Base-by-base conservation (phyloP, 2,797 vertebrate species). In the Percopsis omiscomaycus region DNA sequence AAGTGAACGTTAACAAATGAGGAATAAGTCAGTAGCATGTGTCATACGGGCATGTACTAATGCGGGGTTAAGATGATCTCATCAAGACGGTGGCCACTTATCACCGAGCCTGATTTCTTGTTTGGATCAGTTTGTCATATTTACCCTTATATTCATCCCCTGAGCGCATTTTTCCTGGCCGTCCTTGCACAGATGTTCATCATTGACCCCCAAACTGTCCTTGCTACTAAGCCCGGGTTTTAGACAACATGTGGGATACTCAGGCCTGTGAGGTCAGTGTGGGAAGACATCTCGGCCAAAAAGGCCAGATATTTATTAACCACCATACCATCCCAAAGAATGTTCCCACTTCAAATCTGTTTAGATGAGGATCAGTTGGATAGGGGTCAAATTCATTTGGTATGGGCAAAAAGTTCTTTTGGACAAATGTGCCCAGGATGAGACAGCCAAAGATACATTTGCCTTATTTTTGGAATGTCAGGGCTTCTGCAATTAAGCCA, bases 301-400 rank as follows among this genome's bases (percentile, higher is more conserved):
- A 88, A 81, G 83, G 80, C 85, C 87, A 90, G 87, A 86, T 85
- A 92, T 91, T 90, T 90, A 89, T 90, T 92, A 86, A 85, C 87
- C 81, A 89, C 73, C 80, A 92, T 83, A 91, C 86, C 80, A 86
- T 91, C 89, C 86, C 73, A 80, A 92, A 89, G 88, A 91, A 90
- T 54, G 83, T 93, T 92, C 92, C 91, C 89, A 90, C 83, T 91
- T 85, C 87, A 87, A 91, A 92, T 92, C 91, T 87, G 81, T 93
- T 93, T 88, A 85, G 84, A 91, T 90, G 90, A 92, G 91, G 91
- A 91, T 86, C 89, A 89, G 75, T 83, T 92, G 89, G 88, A 92
- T 66, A 63, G 56, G 72, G 83, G 84, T 93, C 91, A 91, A 83
- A 91, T 88, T 84, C 84, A 87, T 89, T 87, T 79, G 90, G 89